Conservation (phyloP, 2,797 vertebrate species). For the Sebastes trivittatus region DNA sequence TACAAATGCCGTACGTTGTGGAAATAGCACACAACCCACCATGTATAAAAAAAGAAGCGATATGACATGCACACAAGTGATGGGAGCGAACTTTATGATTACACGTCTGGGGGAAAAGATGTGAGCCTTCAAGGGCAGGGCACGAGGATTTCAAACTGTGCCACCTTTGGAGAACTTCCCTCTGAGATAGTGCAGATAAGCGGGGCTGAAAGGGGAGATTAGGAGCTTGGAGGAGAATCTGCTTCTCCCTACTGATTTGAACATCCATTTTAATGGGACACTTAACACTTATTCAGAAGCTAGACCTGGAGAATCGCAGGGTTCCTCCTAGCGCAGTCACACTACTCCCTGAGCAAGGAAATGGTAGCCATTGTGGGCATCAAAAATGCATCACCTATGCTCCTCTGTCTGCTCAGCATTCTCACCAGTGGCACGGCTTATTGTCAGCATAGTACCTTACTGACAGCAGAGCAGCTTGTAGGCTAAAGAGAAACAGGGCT, state of each 20-base stretch:
- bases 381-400: conserved; percentile 78
- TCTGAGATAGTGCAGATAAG: conserved; percentile 66
- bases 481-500: conserved; percentile 33
- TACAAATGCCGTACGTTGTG: background rate
- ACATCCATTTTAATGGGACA: conserved; percentile 81
- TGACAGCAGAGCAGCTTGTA: conserved; percentile 55
- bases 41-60: background rate
- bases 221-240: conserved; percentile 57
- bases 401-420: conserved; percentile 70
- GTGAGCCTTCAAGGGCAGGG: conserved; percentile 42
- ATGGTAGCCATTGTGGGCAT: conserved; percentile 66
- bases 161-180: conserved; percentile 59
- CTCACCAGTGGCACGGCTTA: conserved; percentile 57
- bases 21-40: background rate
- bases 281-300: conserved; percentile 72
- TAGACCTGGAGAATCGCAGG: conserved; percentile 48
- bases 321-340: conserved; percentile 47
- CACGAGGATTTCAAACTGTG: conserved; percentile 50
- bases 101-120: conserved; percentile 24
- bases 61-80: background rate
- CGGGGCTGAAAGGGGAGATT: conserved; percentile 68
- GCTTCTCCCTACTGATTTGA: conserved; percentile 73
- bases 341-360: conserved; percentile 54
- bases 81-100: conserved; percentile 40
- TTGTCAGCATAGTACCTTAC: conserved; percentile 50